Base-by-base conservation (phyloP, 2,797 vertebrate species). In the Hippopotamyrus pictus region DNA sequence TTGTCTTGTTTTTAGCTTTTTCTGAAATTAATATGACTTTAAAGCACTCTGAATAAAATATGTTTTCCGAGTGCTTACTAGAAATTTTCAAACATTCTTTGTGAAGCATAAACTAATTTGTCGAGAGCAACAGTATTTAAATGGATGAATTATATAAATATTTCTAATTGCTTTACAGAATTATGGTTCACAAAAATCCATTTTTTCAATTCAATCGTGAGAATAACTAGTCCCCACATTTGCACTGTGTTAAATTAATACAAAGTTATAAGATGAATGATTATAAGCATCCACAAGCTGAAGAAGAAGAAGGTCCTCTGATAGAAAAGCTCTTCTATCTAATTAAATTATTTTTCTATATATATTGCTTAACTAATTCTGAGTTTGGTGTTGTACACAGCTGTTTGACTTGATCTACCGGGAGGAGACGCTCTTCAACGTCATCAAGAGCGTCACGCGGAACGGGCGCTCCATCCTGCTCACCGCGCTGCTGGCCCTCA, bases 321-420 rank as follows among this genome's bases (percentile, higher is more conserved):
- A 33, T 37, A 73, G 25, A 73, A 73, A 76, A 25, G 25, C 62
- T 79, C 33, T 79, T 44, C 37, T 79, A 44, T 44, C 17, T 44
- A 44, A 79, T 79, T n/a, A 44, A 17, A 79, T 79, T 7, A 19
- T 41, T 79, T 33, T 44, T 79, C 17, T n/a, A 79, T 44, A n/a
- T 79, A n/a, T 88, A 65, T 41, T 50, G 87, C 37, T 17, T 88
- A 51, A 79, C 25, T 51, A 51, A 79, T 79, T 59, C 41, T 86
- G 51, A 3, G 50, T 51, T 29, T 86, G 83, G 14, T 33, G 3
- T 12, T 76, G 8, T 6, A 3, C 59, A 19, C 93, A 99, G 98
- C 96, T 99, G 54, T 99, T 99, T 89, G 98, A 99, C 93, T 95
- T 99, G 92, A 98, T 99, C 95, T 99, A 99, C 94, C 97, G 98